Conservation (phyloP, 2,797 vertebrate species). For the Dendrocincla tyrannina region DNA sequence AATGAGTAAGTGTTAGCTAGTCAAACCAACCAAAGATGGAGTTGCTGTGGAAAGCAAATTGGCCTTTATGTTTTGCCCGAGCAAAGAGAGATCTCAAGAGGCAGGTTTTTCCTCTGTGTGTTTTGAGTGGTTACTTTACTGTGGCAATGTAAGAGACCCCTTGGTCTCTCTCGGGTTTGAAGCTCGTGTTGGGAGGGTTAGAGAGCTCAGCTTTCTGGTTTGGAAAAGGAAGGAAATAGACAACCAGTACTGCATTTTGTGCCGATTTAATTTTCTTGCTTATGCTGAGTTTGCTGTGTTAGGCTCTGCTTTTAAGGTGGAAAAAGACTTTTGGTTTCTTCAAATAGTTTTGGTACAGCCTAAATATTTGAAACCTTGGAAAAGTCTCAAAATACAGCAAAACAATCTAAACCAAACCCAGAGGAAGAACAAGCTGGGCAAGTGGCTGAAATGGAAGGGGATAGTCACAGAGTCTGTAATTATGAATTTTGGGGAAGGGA, state of each 20-base stretch:
- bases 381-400: conserved; percentile 33
- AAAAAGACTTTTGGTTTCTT: conserved; percentile 46
- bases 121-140: conserved; percentile 40
- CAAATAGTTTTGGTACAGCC: conserved; percentile 39
- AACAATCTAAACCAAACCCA: conserved; percentile 10
- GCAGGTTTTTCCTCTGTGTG: neutral
- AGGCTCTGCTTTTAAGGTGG: conserved; percentile 36
- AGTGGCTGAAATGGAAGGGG: conserved; percentile 14
- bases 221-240: conserved; percentile 47
- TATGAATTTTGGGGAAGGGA: neutral
- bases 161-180: neutral
- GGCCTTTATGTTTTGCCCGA: neutral
- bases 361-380: conserved; percentile 44
- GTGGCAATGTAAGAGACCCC: neutral
- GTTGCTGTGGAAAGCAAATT: neutral
- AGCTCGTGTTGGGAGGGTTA: neutral
- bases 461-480: neutral
- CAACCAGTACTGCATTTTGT: conserved; percentile 12
- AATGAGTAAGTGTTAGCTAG: neutral
- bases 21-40: neutral
- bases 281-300: conserved; percentile 44
- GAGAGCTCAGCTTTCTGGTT: conserved; percentile 22
- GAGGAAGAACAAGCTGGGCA: neutral
- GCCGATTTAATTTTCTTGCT: conserved; percentile 28
- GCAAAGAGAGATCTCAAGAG: neutral